Conservation (phyloP, 64 coral and sea anemone genomes). For the Stylophora pistillata region DNA sequence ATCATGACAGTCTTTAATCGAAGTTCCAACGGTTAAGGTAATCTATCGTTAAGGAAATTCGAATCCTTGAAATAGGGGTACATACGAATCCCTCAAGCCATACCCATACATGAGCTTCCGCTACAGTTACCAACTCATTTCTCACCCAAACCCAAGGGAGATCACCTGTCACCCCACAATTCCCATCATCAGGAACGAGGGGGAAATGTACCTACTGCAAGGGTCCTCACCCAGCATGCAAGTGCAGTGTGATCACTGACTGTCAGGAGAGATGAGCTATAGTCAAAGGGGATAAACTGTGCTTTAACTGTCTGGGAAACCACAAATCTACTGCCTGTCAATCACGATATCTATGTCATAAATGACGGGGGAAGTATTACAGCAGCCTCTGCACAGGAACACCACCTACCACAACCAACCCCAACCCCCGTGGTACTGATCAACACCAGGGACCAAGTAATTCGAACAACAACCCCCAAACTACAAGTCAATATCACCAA, state of each 20-base stretch:
- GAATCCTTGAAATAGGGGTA: constrained; percentile 41
- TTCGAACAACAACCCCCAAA: not conserved
- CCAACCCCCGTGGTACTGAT: not conserved
- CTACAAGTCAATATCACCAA: constrained; percentile 6
- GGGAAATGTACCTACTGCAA: constrained; percentile 22
- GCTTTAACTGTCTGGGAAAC: too few species aligned
- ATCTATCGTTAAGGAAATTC: constrained; percentile 41
- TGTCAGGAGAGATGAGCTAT: not conserved
- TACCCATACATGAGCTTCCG: not conserved
- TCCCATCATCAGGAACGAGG: not conserved
- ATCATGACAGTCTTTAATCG: constrained; percentile 49
- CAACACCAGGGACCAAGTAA: not conserved
- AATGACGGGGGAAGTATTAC: constrained; percentile 33
- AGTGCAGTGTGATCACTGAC: constrained; percentile 17
- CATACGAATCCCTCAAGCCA: not conserved
- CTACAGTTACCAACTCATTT: constrained; percentile 14
- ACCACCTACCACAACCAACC: not conserved
- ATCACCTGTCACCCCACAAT: not conserved
- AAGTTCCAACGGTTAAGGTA: constrained; percentile 24
- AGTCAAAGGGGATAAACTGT: constrained; percentile 17
- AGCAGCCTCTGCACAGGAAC: constrained; percentile 32
- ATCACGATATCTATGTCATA: constrained; percentile 32
- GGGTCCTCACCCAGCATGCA: constrained; percentile 7
- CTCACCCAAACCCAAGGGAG: constrained; percentile 19
- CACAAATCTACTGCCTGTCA: constrained; percentile 2